Evolutionary conservation across 2,113 vertebrate species (phyloP), one percentile per base, ranked within the genome.

Genomic region (Microtus oregoni): DNA sequence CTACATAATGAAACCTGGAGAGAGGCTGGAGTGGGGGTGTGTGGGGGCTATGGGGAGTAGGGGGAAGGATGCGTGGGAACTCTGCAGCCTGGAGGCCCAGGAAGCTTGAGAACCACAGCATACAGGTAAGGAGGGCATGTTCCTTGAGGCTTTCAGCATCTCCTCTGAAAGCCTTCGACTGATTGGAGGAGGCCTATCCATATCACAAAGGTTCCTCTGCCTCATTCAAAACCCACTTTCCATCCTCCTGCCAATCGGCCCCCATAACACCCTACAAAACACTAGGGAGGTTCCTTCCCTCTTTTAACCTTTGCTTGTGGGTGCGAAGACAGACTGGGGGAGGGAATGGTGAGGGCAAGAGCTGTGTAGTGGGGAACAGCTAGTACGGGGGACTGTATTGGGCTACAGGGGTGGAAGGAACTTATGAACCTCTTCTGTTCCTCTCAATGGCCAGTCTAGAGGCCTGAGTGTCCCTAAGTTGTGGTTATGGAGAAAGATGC

Each of bases 371-470:
- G 24, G n/a, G n/a, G 24, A n/a, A 1, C 2, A 3, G 0, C 13
- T 12, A 47, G 47, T 3, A 26, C 1, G 0, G 79, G 4, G n/a
- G 9, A 22, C 30, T 0, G 1, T 12, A 32, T 15, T 38, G 63
- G 35, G 22, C 35, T 28, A 12, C 14, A 0, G 1, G n/a, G 9
- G 3, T 35, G 8, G 17, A 8, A 15, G 26, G 22, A 38, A 24
- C 4, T 4, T 2, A 4, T 17, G 35, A 13, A 11, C n/a, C 5
- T 24, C n/a, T 19, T 44, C 3, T 0, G 0, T 1, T 9, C 9
- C 10, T 26, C n/a, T 77, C 8, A 2, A 0, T 1, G 28, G 55
- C 58, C 12, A 35, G 55, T 44, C 93, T 86, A 30, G 35, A 73
- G 75, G 17, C 72, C 9, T 6, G 6, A 26, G 14, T 8, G 35